A percentile compares a stretch with the other conserved stretches of the same genome.
Conservation (phyloP, 2,113 vertebrate species). For the Ardeotis arabs region DNA sequence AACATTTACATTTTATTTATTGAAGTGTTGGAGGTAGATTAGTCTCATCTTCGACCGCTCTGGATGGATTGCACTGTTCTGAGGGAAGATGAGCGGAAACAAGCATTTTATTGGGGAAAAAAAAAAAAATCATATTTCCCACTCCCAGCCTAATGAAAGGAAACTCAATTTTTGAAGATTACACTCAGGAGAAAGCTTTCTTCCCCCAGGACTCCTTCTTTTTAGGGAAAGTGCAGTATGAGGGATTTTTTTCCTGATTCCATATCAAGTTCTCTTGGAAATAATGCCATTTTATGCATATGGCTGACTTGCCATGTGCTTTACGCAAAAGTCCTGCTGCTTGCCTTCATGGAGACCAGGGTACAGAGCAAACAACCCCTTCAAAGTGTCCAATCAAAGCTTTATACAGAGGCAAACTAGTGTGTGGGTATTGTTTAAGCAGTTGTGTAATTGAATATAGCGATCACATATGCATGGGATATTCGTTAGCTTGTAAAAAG, state of each 20-base stretch:
- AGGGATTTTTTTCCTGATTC: neutral
- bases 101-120: constrained; percentile 19
- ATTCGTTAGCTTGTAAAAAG: neutral
- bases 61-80: neutral
- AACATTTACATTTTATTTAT: constrained; percentile 76
- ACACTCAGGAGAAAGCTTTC: neutral
- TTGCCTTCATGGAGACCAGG: neutral
- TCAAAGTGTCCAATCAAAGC: constrained; percentile 25
- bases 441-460: constrained; percentile 8
- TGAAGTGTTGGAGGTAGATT: constrained; percentile 71
- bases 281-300: neutral
- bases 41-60: constrained; percentile 63
- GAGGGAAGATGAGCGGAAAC: constrained; percentile 12
- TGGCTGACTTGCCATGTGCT: neutral
- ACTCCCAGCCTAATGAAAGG: constrained; percentile 15
- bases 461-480: neutral
- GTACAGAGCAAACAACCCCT: neutral
- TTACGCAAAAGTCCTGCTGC: neutral
- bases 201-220: neutral
- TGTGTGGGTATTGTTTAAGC: constrained; percentile 16
- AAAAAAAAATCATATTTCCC: constrained; percentile 21
- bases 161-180: neutral
- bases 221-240: neutral
- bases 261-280: neutral
- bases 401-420: constrained; percentile 13